phyloP scores from a whole-genome alignment of 2,888 invertebrate genomes.

The Willowsia nigromaculata region DNA sequence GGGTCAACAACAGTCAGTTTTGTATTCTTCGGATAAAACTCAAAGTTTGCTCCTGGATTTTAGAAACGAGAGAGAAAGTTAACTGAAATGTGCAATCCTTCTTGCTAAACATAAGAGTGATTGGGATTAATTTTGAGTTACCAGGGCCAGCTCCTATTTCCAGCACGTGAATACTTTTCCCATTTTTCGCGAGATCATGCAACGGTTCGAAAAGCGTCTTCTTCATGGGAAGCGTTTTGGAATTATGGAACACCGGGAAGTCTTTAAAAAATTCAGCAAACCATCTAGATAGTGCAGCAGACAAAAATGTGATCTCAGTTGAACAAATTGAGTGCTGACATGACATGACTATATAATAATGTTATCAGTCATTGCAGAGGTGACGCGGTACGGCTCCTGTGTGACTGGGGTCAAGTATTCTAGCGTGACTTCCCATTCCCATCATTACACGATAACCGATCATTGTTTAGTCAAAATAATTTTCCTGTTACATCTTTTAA shows the following conservation, averaged over 20 bases:
- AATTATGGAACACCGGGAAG: constrained; percentile 66
- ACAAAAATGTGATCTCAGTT: too few species aligned
- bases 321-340: too few species aligned
- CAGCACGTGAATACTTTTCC: constrained; percentile 67
- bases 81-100: constrained; percentile 79
- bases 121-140: neutral
- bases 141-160: constrained; percentile 77
- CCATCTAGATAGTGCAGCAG: neutral
- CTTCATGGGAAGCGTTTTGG: constrained; percentile 55
- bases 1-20: constrained; percentile 75
- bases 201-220: constrained; percentile 69
- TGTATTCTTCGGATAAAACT: constrained; percentile 74
- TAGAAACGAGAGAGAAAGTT: neutral
- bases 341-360: too few species aligned
- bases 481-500: too few species aligned
- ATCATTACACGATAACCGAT: too few species aligned
- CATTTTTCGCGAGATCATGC: constrained; percentile 45
- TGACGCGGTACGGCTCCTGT: too few species aligned
- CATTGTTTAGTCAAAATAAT: too few species aligned
- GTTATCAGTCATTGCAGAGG: too few species aligned
- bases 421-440: neutral
- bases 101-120: neutral
- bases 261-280: constrained; percentile 57
- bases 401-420: neutral
- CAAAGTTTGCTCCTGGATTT: constrained; percentile 73